Conservation (phyloP, 1,140 invertebrate species). For the Atta texana region DNA sequence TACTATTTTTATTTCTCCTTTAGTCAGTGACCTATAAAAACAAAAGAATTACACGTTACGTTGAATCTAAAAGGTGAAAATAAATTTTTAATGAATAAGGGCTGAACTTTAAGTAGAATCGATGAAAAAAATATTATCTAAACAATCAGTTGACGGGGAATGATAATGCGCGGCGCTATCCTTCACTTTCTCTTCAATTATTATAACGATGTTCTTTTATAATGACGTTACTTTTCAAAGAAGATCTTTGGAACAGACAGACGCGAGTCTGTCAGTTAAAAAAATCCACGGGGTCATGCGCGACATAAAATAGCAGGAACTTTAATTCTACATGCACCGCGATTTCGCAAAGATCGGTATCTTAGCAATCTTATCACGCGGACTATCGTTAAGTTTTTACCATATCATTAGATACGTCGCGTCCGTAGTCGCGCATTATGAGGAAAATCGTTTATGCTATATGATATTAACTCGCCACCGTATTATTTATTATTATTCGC, state of each 20-base stretch:
- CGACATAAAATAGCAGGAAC: conserved; percentile 9
- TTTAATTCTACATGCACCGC: conserved; percentile 35
- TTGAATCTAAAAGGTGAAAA: background rate
- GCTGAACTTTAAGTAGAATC: background rate
- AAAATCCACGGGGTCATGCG: conserved; percentile 43
- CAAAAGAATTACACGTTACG: too few relatives aligned
- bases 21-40: background rate
- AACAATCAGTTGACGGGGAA: conserved; percentile 33
- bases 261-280: background rate
- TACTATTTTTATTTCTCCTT: background rate
- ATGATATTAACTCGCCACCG: conserved; percentile 30
- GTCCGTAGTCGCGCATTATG: conserved; percentile 3
- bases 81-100: background rate
- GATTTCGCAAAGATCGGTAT: conserved; percentile 56
- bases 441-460: conserved; percentile 35
- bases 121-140: background rate
- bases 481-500: conserved; percentile 74
- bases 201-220: conserved; percentile 6
- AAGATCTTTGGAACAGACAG: conserved; percentile 44
- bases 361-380: conserved; percentile 41
- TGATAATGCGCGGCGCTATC: conserved; percentile 35
- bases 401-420: conserved; percentile 51
- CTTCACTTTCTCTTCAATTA: conserved; percentile 42
- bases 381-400: conserved; percentile 63
- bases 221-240: conserved; percentile 26